phyloP scores from a whole-genome alignment of 53 echinoderm and acorn worm species.

The Stichopus horrens region DNA sequence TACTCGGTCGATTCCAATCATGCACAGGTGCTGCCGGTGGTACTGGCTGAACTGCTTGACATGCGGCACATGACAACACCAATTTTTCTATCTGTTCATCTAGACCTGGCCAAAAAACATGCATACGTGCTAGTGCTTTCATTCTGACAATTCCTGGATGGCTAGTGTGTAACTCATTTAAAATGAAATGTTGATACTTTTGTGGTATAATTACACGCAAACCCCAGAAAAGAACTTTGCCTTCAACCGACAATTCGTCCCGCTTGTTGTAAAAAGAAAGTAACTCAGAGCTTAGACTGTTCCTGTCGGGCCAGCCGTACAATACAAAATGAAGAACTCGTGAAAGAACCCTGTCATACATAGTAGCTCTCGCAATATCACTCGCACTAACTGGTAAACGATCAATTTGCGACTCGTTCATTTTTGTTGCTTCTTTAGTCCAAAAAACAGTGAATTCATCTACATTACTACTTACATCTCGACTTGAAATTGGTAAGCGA shows the following conservation, averaged over 20 bases:
- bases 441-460: slow-evolving; percentile 20
- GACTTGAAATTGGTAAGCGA: not conserved
- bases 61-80: too few relatives aligned
- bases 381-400: not conserved
- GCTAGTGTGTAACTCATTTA: not conserved
- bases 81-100: too few relatives aligned
- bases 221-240: not conserved
- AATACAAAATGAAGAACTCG: too few relatives aligned
- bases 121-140: not conserved
- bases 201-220: not conserved
- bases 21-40: too few relatives aligned
- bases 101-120: too few relatives aligned
- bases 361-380: too few relatives aligned
- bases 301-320: too few relatives aligned
- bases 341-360: too few relatives aligned
- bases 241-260: not conserved
- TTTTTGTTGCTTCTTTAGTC: slow-evolving; percentile 16
- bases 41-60: too few relatives aligned
- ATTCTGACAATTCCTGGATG: not conserved
- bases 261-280: not conserved
- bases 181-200: not conserved
- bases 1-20: too few relatives aligned
- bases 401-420: slow-evolving; percentile 13
- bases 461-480: not conserved
- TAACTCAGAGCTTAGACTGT: too few relatives aligned